Conservation (phyloP, 2,888 invertebrate genomes). For the Copidosoma aretas region DNA sequence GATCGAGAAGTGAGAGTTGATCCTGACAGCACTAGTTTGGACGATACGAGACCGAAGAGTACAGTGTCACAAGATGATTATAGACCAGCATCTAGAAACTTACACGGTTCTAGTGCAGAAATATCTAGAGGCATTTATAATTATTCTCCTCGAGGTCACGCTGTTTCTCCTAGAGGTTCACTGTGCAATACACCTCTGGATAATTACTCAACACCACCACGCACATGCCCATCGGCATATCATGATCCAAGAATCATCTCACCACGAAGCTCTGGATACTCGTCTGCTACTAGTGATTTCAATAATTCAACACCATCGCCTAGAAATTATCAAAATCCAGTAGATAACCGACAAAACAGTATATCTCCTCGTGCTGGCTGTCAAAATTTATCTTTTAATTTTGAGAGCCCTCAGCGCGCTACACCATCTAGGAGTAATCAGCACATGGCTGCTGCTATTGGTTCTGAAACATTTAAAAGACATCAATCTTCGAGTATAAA, state of each 20-base stretch:
- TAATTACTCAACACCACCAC: constrained; percentile 50
- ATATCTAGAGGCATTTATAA: constrained; percentile 50
- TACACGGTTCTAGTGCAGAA: constrained; percentile 53
- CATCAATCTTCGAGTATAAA: constrained; percentile 48
- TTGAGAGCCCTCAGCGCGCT: constrained; percentile 50
- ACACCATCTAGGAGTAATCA: constrained; percentile 44
- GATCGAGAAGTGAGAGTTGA: constrained; percentile 73
- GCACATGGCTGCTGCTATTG: constrained; percentile 37
- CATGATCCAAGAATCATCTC: constrained; percentile 55
- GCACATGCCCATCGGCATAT: constrained; percentile 49
- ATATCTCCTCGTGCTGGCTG: constrained; percentile 34
- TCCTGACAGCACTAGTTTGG: constrained; percentile 74
- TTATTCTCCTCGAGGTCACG: constrained; percentile 53
- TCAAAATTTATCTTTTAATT: constrained; percentile 42
- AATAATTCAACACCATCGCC: constrained; percentile 49
- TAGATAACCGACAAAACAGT: constrained; percentile 51
- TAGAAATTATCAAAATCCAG: constrained; percentile 49
- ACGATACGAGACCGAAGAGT: constrained; percentile 58
- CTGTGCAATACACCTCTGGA: constrained; percentile 52
- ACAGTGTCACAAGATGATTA: constrained; percentile 57
- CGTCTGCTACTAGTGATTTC: constrained; percentile 49
- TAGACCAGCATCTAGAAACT: constrained; percentile 55
- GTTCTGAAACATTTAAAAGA: constrained; percentile 37
- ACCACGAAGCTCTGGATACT: constrained; percentile 55
- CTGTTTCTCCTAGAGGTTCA: constrained; percentile 56